Base-by-base conservation (phyloP, 92 coral and sea anemone species). In the Ricordea florida region DNA sequence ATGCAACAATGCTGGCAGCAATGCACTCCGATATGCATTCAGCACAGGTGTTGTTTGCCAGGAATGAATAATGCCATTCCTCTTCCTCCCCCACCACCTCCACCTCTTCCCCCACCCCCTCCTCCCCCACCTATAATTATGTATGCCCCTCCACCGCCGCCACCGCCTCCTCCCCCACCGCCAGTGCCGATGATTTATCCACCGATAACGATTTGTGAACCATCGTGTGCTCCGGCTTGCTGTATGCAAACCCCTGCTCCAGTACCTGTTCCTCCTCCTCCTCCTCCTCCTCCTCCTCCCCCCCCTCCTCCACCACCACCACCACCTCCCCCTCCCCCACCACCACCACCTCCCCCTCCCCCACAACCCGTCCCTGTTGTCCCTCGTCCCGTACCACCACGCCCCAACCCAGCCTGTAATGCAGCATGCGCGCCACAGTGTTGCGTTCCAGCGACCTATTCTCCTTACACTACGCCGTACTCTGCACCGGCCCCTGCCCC, bases 191-290 rank as follows among this genome's bases (percentile, higher is more conserved):
- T 41, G 33, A 58, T 57, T 1, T 80, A 70, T 10, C 49, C 69
- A 20, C 60, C 37, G 59, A 64, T 56, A 37, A 68, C 67, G 16
- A 74, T 53, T 33, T 90, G 96, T 46, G 82, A 76, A 33, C 87
- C 90, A 10, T 78, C 96, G 8, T 90, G 92, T 41, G 89, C 92
- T 42, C 96, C 96, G 10, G 65, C 92, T 15, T 85, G 91, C 41
- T 90, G 90, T 51, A 70, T 58, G 55, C 83, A 87, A 6, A 37
- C 88, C 13, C 85, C 85, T 5, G 80, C 87, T 13, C 82, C 87
- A 26, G 44, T 28, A n/a, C 67, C 78, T 9, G 17, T 66, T 6
- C 85, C 82, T 30, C 44, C 73, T 8, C 59, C 86, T 7, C 80
- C 80, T 0, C 87, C 84, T 7, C 82, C 48, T 0, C 69, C 79